Evolutionary conservation across 2,888 invertebrate genomes (phyloP), one percentile per base, ranked within the genome.

Genomic region (Chloroclysta siterata): DNA sequence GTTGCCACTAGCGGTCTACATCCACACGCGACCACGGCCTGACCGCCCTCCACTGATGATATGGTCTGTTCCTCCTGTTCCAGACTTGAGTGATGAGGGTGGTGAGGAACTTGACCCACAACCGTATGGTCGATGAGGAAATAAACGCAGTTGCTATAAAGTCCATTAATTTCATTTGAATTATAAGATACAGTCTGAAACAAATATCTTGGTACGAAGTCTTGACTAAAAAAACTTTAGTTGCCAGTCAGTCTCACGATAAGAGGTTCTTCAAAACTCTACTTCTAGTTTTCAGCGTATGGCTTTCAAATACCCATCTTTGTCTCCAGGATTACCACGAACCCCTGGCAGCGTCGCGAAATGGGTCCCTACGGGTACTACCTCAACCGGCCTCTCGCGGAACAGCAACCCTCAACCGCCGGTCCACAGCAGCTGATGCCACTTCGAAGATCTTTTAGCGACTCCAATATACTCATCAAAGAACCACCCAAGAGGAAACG

Each of bases 351-450:
- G 51, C 88, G 94, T 13, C 93, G 93, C 17, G 94, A 95, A 80
- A 94, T 95, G 85, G 94, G 94, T 6, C 88, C 94, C n/a, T 93
- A 94, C 65, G 94, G 94, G 2, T 94, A 94, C 78, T 94, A 94
- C 75, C 84, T 95, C 29, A 92, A 93, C 74, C 80, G 94, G 7
- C 94, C 94, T 0, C 77, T 84, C 6, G 72, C 85, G 1, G 76
- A 83, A 1, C 67, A 84, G 2, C 82, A 82, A 15, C 76, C 84
- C 0, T 64, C 77, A n/a, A 72, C 79, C 6, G 73, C 72, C 51
- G 29, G 76, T 5, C 64, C 82, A 0, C 78, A 79, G 17, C 82
- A 79, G 42, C 73, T 78, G 3, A 60, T 81, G 15, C 68, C 77
- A 13, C 71, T 87, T 4, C 74, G 91, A 8, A 76, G 82, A 53